A percentile compares a stretch with the other conserved stretches of the same genome.
Evolutionary conservation across 92 coral and sea anemone genomes (phyloP).

Genomic region (Ricordea florida): DNA sequence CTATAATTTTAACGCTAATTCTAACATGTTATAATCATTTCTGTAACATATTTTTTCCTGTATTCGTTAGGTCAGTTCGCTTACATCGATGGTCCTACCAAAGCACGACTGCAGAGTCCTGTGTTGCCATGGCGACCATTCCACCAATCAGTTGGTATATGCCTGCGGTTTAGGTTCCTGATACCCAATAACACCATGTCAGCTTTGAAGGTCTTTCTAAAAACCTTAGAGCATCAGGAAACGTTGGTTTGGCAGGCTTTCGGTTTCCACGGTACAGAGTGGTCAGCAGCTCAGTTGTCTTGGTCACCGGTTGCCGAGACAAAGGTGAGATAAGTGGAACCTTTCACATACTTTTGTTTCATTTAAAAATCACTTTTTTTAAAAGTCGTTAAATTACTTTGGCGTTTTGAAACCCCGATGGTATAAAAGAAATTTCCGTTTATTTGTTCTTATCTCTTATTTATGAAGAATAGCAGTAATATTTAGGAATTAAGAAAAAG

Average conservation of each 20-base stretch:
- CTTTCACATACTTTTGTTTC: background rate
- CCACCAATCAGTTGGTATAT: slow-evolving; percentile 11
- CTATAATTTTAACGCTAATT: too few species aligned
- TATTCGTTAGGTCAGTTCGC: slow-evolving; percentile 1
- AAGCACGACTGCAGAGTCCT: background rate
- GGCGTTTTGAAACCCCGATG: too few species aligned
- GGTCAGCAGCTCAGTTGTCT: slow-evolving; percentile 23
- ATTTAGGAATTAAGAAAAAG: too few species aligned
- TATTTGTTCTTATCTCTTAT: too few species aligned
- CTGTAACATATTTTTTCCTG: background rate
- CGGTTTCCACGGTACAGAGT: slow-evolving; percentile 12
- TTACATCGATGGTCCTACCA: slow-evolving; percentile 1
- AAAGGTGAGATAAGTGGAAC: background rate
- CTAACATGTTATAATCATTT: background rate
- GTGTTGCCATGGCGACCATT: slow-evolving; percentile 17
- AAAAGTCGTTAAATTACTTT: too few species aligned
- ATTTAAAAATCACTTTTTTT: background rate
- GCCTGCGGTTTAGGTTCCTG: slow-evolving; percentile 14
- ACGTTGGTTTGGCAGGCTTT: background rate
- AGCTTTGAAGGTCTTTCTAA: background rate
- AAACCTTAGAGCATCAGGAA: background rate
- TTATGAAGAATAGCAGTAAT: too few species aligned
- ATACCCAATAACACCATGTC: slow-evolving; percentile 6
- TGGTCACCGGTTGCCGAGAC: background rate
- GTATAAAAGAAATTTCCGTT: too few species aligned